Evolutionary conservation across 2,797 vertebrate genomes (phyloP).

Genomic region (Gallirallus australis): DNA sequence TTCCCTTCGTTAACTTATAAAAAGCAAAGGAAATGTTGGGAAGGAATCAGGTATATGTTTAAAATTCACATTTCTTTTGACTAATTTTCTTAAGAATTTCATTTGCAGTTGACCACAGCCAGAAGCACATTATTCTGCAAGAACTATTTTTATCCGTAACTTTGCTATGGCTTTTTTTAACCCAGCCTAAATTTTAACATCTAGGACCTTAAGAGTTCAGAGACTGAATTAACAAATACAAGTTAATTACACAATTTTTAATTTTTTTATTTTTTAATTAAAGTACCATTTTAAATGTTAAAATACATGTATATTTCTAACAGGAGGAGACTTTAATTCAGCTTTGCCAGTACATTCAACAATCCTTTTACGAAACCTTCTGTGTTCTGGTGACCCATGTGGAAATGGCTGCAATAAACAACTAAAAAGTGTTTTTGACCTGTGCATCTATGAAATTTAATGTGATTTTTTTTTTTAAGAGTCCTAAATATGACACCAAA

Average conservation of each 20-base stretch:
- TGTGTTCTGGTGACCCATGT: not conserved
- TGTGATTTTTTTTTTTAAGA: not conserved
- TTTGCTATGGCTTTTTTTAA: not conserved
- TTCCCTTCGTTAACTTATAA: not conserved
- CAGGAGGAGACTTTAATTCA: not conserved
- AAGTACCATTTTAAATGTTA: not conserved
- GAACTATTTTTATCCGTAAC: not conserved
- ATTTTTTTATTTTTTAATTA: not conserved
- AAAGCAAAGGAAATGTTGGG: not conserved
- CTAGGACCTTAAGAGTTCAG: not conserved
- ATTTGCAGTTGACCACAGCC: not conserved
- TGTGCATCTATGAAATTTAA: not conserved
- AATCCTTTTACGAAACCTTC: not conserved
- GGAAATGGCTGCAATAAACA: not conserved
- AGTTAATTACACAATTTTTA: not conserved
- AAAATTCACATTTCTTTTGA: not conserved
- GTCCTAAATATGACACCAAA: not conserved
- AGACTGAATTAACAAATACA: not conserved
- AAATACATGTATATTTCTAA: not conserved
- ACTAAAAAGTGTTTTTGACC: not conserved
- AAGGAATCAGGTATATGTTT: not conserved
- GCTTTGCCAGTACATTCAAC: not conserved
- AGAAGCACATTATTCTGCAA: not conserved
- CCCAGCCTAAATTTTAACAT: not conserved
- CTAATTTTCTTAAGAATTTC: constrained; percentile 2